Conservation (phyloP, 2,888 invertebrate species). For the Cantharis rustica region DNA sequence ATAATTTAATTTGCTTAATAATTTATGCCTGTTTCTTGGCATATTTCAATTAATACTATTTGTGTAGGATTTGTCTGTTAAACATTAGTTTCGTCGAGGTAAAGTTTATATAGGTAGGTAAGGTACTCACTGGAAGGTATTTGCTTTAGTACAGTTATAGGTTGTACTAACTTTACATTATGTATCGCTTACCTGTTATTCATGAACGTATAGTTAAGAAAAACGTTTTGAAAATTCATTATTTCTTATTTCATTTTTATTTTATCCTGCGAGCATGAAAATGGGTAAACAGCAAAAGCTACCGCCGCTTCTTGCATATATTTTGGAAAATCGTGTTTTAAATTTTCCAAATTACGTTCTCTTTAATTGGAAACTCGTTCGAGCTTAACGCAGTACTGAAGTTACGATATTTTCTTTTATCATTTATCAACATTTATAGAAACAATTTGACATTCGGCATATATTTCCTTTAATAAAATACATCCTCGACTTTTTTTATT, state of each 20-base stretch:
- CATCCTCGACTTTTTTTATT: not conserved
- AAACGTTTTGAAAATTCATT: not conserved
- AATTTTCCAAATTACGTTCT: not conserved
- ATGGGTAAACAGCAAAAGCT: not conserved
- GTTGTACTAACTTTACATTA: not conserved
- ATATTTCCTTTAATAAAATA: slow-evolving; percentile 5
- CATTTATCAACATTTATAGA: not conserved
- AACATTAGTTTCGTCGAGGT: not conserved
- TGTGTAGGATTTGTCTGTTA: not conserved
- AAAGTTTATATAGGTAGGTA: not conserved
- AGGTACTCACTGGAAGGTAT: not conserved
- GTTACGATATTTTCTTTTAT: slow-evolving; percentile 5
- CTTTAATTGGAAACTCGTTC: not conserved
- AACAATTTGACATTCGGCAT: slow-evolving; percentile 7
- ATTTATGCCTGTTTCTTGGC: not conserved
- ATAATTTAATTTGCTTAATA: not conserved
- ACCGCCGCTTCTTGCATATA: not conserved
- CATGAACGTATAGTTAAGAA: not conserved
- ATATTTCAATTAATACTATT: not conserved
- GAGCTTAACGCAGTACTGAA: not conserved
- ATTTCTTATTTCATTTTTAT: not conserved
- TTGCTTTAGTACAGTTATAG: not conserved
- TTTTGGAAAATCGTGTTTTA: not conserved
- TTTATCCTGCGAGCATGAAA: not conserved
- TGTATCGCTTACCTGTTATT: not conserved